Percentiles rank a stretch among this genome's conserved stretches.
Conservation (phyloP, 2,888 invertebrate genomes). For the Alitta virens region DNA sequence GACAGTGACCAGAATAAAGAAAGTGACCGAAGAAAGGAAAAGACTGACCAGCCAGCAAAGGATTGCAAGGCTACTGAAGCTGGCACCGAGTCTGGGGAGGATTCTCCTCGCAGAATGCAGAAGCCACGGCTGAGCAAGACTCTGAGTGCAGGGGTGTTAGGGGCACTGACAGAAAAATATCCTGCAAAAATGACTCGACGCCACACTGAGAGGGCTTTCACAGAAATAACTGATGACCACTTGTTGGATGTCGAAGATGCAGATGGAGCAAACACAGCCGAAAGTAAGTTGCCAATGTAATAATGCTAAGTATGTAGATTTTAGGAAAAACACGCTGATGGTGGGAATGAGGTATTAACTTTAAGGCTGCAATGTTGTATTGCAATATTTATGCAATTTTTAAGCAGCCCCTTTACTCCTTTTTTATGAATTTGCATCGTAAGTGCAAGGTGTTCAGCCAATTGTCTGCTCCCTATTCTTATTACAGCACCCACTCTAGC, state of each 20-base stretch:
- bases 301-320: no score
- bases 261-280: background rate
- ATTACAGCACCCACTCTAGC: no score
- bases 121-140: constrained; percentile 10
- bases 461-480: no score
- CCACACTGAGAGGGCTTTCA: background rate
- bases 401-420: no score
- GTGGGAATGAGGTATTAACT: no score
- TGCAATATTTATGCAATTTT: no score
- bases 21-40: constrained; percentile 23
- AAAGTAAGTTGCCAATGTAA: no score
- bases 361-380: no score
- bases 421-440: no score
- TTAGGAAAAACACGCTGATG: no score
- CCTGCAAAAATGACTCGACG: background rate
- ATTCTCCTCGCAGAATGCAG: constrained; percentile 2
- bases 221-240: background rate
- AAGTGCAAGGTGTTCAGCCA: no score
- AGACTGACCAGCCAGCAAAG: background rate
- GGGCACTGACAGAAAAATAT: background rate
- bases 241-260: background rate
- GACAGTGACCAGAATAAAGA: constrained; percentile 32
- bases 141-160: constrained; percentile 4
- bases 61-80: background rate
- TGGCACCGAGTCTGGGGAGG: background rate